A percentile compares a stretch with the other conserved stretches of the same genome.
Evolutionary conservation across 2,113 vertebrate genomes (phyloP).

Genomic region (Miniopterus natalensis): DNA sequence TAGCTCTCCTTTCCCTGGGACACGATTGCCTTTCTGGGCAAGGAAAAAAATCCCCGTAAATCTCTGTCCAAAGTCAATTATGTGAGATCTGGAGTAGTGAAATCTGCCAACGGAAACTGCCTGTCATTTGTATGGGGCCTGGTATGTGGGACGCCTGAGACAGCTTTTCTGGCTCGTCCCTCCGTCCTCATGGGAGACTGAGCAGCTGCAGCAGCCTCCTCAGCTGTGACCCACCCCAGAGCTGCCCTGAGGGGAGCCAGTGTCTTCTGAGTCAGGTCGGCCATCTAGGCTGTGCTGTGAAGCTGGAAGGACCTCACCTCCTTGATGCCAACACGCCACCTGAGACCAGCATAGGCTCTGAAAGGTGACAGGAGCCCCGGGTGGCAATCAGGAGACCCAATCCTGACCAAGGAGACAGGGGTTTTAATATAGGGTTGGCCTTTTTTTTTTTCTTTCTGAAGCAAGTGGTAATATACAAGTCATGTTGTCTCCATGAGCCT

Average conservation of each 20-base stretch:
- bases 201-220: slow-evolving; percentile 20
- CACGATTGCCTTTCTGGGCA: slow-evolving; percentile 45
- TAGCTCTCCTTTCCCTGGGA: neutral
- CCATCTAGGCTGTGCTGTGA: neutral
- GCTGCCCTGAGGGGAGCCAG: neutral
- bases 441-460: neutral
- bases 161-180: slow-evolving; percentile 1
- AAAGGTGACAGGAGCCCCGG: neutral
- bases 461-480: neutral
- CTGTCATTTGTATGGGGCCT: neutral
- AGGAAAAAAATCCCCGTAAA: neutral
- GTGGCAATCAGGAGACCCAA: neutral
- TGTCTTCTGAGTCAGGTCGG: neutral
- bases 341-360: neutral
- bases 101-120: neutral
- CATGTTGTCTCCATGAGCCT: neutral
- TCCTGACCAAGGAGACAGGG: neutral
- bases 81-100: slow-evolving; percentile 33
- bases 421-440: neutral
- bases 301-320: neutral
- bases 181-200: neutral
- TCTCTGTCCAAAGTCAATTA: slow-evolving; percentile 65
- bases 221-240: neutral
- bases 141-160: neutral
- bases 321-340: neutral